A percentile compares a stretch with the other conserved stretches of the same genome.
These are phyloP conservation scores for Enteromius paludinosus DNA, from an alignment of 2,797 vertebrate species.

Conservation along the genomic window DNA sequence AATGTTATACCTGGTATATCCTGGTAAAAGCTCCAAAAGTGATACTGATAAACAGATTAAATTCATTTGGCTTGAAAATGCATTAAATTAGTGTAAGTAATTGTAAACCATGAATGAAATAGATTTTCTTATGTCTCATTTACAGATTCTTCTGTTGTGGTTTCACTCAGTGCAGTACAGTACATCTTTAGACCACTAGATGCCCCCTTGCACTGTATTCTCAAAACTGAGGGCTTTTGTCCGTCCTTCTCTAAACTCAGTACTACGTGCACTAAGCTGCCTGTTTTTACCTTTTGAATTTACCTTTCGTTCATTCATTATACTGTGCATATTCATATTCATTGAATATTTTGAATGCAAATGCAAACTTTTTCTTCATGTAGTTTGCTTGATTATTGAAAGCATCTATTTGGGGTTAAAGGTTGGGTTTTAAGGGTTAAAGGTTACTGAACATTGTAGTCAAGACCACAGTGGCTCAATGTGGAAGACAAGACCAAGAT, in stretches of 20 bases:
- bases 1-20: not conserved
- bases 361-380: not conserved
- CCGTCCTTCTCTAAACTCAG: not conserved
- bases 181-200: slow-evolving; percentile 21
- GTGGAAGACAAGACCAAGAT: slow-evolving; percentile 9
- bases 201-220: slow-evolving; percentile 5
- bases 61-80: not conserved
- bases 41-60: not conserved
- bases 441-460: slow-evolving; percentile 9
- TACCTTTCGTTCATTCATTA: not conserved
- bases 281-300: not conserved
- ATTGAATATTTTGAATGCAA: not conserved
- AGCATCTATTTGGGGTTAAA: not conserved
- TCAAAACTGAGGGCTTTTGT: not conserved
- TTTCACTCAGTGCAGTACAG: not conserved
- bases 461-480: not conserved
- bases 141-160: not conserved
- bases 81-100: not conserved
- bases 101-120: not conserved
- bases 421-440: not conserved
- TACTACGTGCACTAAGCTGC: not conserved
- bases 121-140: not conserved
- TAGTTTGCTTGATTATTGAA: not conserved
- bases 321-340: not conserved
- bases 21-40: not conserved